Evolutionary conservation across 2,113 vertebrate genomes (phyloP).

Genomic region (Columbina picui): DNA sequence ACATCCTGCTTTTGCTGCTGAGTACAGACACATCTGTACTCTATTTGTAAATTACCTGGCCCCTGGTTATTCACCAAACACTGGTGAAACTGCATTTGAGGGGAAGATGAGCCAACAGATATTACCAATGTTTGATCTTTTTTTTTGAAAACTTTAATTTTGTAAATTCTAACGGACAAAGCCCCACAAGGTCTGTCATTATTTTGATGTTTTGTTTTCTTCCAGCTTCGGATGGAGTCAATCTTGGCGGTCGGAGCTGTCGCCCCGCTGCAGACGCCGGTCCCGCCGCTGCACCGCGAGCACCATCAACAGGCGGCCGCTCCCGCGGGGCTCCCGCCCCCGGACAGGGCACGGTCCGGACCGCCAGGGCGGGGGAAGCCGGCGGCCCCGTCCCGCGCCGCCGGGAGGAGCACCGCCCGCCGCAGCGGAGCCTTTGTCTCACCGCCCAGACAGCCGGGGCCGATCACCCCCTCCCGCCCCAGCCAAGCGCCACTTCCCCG

Average conservation of each 20-base stretch:
- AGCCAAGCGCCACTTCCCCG: background rate
- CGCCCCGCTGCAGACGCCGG: too few relatives aligned
- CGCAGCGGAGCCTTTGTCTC: background rate
- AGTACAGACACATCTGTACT: rapidly evolving
- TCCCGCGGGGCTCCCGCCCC: background rate
- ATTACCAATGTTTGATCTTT: rapidly evolving
- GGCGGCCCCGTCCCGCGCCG: background rate
- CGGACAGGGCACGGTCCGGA: background rate
- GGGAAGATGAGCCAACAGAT: background rate
- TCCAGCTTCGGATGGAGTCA: rapidly evolving
- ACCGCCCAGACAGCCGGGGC: background rate
- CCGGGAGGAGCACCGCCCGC: background rate
- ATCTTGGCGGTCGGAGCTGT: rapidly evolving
- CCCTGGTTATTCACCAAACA: background rate
- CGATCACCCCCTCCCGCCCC: too few relatives aligned
- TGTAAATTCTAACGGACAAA: background rate
- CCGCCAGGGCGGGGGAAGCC: background rate
- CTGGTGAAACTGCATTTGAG: background rate
- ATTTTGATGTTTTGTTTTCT: background rate
- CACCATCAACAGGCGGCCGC: background rate
- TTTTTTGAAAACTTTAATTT: background rate
- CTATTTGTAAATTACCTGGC: rapidly evolving
- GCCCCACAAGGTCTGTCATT: background rate
- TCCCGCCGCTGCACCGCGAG: background rate
- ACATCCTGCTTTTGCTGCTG: background rate